Evolutionary conservation across 2,888 invertebrate species (phyloP), one percentile per base, ranked within the genome.

Genomic region (Papilio gigon): DNA sequence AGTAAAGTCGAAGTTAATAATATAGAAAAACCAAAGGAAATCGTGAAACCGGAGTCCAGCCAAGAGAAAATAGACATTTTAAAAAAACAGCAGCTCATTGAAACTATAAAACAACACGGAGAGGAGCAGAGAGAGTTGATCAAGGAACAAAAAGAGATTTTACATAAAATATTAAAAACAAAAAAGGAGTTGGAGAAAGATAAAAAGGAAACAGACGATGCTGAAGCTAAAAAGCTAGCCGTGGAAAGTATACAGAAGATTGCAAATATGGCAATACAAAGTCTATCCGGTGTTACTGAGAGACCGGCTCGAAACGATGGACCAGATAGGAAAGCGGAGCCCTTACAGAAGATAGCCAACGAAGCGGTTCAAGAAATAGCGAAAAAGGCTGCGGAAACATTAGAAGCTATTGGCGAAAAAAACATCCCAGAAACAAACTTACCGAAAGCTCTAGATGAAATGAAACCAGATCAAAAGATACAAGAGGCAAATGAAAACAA

Each of bases 41-140:
- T 74, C 65, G 64, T 69, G 11, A 79, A 80, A 71, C 70, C 67
- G 1, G 72, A 75, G 68, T 68, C 75, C 11, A 78, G 69, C 62
- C 77, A 83, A 84, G 80, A 82, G 25, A 83, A 84, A 76, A 77
- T 77, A 65, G 86, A 88, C 40, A 84, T 85, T 53, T 78, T 87
- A 0, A 91, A 92, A 75, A 88, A 92, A 77, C 85, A 90, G 72
- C 88, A 93, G 74, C 80, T 95, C 11, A 88, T 94, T 37, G 93
- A 94, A 80, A 94, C 94, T 20, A 89, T 96, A 22, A 94, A 95
- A 82, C 93, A 94, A 78, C 94, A 95, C 73, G 94, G 94, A 68
- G 92, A 94, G 80, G 94, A 95, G 78, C 95, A 95, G 77, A 93
- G 94, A 76, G 93, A 95, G 80, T 84, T 96, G 71, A 90, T 95